Conservation (phyloP, 2,113 vertebrate species). For the Felis chaus region DNA sequence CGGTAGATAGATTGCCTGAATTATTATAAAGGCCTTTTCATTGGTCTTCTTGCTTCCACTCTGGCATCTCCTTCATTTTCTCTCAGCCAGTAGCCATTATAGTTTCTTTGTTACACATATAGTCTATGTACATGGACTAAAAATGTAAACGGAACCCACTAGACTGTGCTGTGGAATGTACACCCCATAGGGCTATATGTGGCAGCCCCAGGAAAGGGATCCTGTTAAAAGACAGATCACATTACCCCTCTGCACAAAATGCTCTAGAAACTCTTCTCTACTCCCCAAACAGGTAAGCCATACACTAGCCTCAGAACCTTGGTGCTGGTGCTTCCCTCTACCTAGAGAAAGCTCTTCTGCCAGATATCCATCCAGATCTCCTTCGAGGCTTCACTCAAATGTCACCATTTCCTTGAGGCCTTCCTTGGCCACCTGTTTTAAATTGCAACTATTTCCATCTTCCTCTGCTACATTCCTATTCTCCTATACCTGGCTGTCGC, state of each 20-base stretch:
- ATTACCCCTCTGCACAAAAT: not conserved
- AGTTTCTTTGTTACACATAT: rapidly evolving
- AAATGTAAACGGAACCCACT: not conserved
- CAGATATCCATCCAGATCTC: not conserved
- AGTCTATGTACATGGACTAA: not conserved
- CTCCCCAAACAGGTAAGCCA: not conserved
- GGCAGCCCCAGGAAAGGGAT: not conserved
- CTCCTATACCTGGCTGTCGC: not conserved
- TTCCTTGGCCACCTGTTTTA: not conserved
- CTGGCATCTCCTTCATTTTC: not conserved
- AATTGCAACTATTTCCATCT: not conserved
- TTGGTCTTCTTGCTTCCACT: not conserved
- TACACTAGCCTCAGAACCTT: not conserved
- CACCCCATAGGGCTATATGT: not conserved
- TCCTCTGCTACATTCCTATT: not conserved
- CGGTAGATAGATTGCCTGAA: not conserved
- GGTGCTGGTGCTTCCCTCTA: not conserved
- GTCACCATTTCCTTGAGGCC: not conserved
- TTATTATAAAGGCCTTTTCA: not conserved
- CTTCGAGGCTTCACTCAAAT: not conserved
- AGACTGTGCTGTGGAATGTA: not conserved
- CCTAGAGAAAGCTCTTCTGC: not conserved
- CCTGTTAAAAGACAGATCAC: not conserved
- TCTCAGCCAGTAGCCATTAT: not conserved
- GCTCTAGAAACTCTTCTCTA: not conserved